A percentile compares a stretch with the other conserved stretches of the same genome.
These are phyloP conservation scores for Rhopalosiphum padi DNA, from an alignment of 1,140 invertebrate species.

Conservation along the genomic window DNA sequence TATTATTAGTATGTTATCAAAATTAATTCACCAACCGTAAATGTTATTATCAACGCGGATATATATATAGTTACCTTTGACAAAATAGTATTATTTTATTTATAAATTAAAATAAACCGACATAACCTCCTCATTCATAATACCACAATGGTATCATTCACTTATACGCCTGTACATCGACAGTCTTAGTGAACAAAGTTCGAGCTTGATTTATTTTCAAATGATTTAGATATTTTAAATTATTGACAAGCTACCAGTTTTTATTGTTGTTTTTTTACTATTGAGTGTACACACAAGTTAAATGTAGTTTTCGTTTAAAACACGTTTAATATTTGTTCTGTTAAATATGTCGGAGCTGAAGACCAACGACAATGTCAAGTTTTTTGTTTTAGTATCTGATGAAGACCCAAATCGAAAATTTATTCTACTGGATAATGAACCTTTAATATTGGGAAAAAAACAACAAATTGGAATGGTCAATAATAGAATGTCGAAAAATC, in stretches of 20 bases:
- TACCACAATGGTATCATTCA: too few species aligned
- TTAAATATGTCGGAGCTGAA: neutral
- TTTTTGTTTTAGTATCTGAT: constrained; percentile 5
- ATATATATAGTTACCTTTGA: too few species aligned
- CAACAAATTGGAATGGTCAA: neutral
- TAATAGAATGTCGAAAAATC: neutral
- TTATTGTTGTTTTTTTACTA: neutral
- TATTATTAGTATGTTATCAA: too few species aligned
- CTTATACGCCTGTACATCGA: too few species aligned
- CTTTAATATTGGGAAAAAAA: constrained; percentile 10
- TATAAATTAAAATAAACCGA: too few species aligned
- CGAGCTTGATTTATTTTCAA: neutral
- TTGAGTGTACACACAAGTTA: neutral
- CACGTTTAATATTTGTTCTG: neutral
- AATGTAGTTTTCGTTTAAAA: neutral
- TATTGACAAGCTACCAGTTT: neutral
- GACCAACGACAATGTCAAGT: neutral
- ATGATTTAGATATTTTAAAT: neutral
- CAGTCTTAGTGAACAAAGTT: neutral
- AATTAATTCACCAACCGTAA: too few species aligned
- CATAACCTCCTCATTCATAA: too few species aligned
- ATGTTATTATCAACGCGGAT: too few species aligned
- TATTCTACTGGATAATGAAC: neutral
- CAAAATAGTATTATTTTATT: too few species aligned
- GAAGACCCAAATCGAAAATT: neutral